These are phyloP conservation scores for Ellobium chinense DNA, from an alignment of 2,888 invertebrate genomes.

Conservation along the genomic window DNA sequence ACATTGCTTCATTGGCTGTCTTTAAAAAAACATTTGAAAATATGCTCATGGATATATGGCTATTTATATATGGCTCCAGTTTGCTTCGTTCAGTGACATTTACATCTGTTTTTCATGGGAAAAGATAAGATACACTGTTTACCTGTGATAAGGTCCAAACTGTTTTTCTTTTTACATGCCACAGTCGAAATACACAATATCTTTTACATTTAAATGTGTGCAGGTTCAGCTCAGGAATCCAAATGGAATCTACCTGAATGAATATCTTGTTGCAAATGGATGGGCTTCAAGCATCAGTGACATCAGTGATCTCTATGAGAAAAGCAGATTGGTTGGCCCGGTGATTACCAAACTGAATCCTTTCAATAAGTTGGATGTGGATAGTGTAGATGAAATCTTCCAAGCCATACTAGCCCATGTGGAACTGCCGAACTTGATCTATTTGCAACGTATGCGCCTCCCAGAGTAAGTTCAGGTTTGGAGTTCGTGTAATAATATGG, in stretches of 20 bases:
- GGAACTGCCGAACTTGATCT: conserved; percentile 68
- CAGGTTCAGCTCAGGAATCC: conserved; percentile 16
- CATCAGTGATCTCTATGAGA: not conserved
- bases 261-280: conserved; percentile 3
- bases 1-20: too few relatives aligned
- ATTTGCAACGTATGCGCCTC: conserved; percentile 34
- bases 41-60: too few relatives aligned
- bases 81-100: too few relatives aligned
- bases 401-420: conserved; percentile 64
- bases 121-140: too few relatives aligned
- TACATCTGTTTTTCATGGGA: too few relatives aligned
- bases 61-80: too few relatives aligned
- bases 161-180: too few relatives aligned
- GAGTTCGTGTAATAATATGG: not conserved
- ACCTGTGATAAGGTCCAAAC: not conserved
- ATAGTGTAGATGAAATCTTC: conserved; percentile 46
- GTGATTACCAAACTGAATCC: conserved; percentile 52
- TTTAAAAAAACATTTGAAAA: too few relatives aligned
- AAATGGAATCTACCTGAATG: not conserved
- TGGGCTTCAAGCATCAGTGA: conserved; percentile 1
- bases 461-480: conserved; percentile 15
- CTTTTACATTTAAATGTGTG: not conserved
- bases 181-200: too few relatives aligned
- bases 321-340: conserved; percentile 25
- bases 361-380: conserved; percentile 46